These are phyloP conservation scores for Lasioglossum villosulum DNA, from an alignment of 2,888 invertebrate genomes.

Conservation along the genomic window DNA sequence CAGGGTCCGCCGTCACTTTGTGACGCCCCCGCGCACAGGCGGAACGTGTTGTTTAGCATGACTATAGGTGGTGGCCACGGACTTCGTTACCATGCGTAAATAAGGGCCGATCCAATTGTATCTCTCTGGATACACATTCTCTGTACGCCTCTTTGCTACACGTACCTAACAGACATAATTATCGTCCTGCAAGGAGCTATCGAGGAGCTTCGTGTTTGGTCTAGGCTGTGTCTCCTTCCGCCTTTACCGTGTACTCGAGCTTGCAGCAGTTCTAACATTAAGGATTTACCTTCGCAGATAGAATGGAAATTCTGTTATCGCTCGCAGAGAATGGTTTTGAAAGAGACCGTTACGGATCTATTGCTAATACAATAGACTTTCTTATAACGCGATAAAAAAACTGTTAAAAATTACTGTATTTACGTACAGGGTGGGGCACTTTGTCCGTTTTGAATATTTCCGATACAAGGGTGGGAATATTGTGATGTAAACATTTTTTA, in stretches of 20 bases:
- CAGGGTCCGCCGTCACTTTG: constrained; percentile 74
- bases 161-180: constrained; percentile 61
- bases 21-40: constrained; percentile 49
- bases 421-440: too few species aligned
- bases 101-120: constrained; percentile 63
- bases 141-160: constrained; percentile 48
- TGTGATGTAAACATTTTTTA: too few species aligned
- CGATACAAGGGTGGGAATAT: too few species aligned
- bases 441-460: too few species aligned
- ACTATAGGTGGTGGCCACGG: constrained; percentile 68
- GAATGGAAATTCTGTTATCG: background rate
- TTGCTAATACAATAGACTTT: background rate
- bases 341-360: background rate
- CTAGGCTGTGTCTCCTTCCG: constrained; percentile 8
- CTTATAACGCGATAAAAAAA: background rate
- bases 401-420: background rate
- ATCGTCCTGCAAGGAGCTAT: constrained; percentile 58
- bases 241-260: constrained; percentile 8
- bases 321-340: background rate
- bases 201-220: constrained; percentile 44
- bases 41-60: constrained; percentile 78
- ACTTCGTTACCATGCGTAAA: constrained; percentile 43
- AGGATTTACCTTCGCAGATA: background rate
- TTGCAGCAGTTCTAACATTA: constrained; percentile 2
- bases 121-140: constrained; percentile 39